phyloP scores from a whole-genome alignment of 1,140 invertebrate species.

The Telenomus remus region DNA sequence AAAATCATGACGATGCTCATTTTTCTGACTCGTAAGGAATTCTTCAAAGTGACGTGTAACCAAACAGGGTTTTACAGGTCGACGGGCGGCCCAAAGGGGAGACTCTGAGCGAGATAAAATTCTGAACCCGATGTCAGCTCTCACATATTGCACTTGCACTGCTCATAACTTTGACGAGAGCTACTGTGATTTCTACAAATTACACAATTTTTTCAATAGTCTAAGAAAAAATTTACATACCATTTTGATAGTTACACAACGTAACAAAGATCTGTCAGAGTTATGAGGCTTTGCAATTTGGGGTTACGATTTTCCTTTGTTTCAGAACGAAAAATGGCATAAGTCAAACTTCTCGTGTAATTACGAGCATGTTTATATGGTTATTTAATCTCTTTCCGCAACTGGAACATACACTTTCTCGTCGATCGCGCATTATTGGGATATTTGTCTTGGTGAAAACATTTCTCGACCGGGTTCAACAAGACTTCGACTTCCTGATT shows the following conservation, averaged over 20 bases:
- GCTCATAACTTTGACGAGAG: neutral
- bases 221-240: too few species aligned
- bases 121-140: slow-evolving; percentile 30
- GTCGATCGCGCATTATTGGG: slow-evolving; percentile 37
- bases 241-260: too few species aligned
- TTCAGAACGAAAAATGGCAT: neutral
- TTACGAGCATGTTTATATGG: too few species aligned
- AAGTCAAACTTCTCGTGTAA: too few species aligned
- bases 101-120: slow-evolving; percentile 50
- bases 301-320: neutral
- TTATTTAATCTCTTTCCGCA: slow-evolving; percentile 38
- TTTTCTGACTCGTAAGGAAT: slow-evolving; percentile 76
- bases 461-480: slow-evolving; percentile 32
- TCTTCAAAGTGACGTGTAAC: slow-evolving; percentile 75
- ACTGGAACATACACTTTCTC: slow-evolving; percentile 35
- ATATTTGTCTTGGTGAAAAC: slow-evolving; percentile 48
- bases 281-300: too few species aligned
- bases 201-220: too few species aligned
- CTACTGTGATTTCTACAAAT: neutral
- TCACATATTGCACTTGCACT: slow-evolving; percentile 18
- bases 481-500: slow-evolving; percentile 53
- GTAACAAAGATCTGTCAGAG: neutral
- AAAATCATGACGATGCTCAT: slow-evolving; percentile 77
- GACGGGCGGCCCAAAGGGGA: slow-evolving; percentile 40
- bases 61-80: slow-evolving; percentile 66